A percentile compares a stretch with the other conserved stretches of the same genome.
phyloP scores from a whole-genome alignment of 2,888 invertebrate species.

The Malthinus flaveolus region DNA sequence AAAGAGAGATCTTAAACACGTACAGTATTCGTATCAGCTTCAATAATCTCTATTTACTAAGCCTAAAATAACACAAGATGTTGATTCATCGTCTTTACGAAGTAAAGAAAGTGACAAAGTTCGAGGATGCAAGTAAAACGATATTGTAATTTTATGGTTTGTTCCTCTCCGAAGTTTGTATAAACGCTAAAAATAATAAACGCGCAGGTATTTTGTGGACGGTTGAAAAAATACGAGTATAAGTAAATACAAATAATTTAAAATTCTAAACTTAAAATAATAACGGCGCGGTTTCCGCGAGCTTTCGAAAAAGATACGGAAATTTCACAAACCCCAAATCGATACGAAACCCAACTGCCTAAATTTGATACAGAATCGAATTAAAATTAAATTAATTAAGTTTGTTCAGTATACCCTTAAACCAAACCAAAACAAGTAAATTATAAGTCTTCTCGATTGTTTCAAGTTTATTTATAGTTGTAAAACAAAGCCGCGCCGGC shows the following conservation, averaged over 20 bases:
- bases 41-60: conserved; percentile 43
- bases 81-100: conserved; percentile 35
- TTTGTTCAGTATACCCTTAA: too few species aligned
- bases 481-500: neutral
- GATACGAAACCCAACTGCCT: neutral
- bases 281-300: neutral
- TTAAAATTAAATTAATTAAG: too few species aligned
- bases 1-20: conserved; percentile 37
- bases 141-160: conserved; percentile 30
- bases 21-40: conserved; percentile 38
- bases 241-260: conserved; percentile 14
- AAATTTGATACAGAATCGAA: neutral
- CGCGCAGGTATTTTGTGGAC: conserved; percentile 10
- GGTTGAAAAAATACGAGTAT: neutral
- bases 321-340: neutral
- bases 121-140: conserved; percentile 20
- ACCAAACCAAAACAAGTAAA: too few species aligned
- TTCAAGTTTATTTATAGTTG: too few species aligned
- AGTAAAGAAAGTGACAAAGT: conserved; percentile 32
- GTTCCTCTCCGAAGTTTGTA: conserved; percentile 3
- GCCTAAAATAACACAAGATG: conserved; percentile 43
- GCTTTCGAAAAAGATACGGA: neutral
- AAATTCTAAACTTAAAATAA: neutral
- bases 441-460: too few species aligned
- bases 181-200: conserved; percentile 17